Conservation (phyloP, 37 sponge, comb jelly and placozoan species). For the Crambe crambe region DNA sequence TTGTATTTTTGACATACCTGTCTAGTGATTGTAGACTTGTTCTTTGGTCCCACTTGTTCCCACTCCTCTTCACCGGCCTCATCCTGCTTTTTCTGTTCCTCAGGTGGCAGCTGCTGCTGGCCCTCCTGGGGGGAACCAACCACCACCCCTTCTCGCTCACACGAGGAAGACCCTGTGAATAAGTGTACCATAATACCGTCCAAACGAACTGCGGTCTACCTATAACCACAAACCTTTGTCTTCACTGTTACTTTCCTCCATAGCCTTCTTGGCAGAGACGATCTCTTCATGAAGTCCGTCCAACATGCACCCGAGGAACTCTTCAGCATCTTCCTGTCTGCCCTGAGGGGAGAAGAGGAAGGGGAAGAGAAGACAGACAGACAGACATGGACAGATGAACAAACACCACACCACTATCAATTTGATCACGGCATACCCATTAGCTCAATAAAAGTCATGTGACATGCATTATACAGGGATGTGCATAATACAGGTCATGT, state of each 20-base stretch:
- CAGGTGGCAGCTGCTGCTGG: background rate
- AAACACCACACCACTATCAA: no score
- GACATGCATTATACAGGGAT: no score
- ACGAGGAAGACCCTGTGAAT: no score
- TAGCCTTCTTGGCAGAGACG: conserved; percentile 55
- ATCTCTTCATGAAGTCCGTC: conserved; percentile 95
- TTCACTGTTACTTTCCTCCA: background rate
- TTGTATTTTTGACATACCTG: no score
- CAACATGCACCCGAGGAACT: conserved; percentile 90
- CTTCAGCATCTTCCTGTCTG: conserved; percentile 98
- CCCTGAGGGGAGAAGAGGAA: conserved; percentile 43
- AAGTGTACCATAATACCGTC: background rate
- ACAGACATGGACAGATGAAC: no score
- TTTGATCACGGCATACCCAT: no score
- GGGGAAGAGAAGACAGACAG: no score
- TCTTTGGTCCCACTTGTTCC: conserved; percentile 94
- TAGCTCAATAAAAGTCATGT: no score
- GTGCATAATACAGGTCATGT: no score
- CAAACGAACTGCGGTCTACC: background rate
- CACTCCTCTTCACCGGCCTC: conserved; percentile 63
- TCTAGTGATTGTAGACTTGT: conserved; percentile 92
- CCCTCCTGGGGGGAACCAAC: conserved; percentile 12
- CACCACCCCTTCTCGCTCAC: no score
- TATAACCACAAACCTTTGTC: background rate
- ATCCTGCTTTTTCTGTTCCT: background rate